phyloP scores from a whole-genome alignment of 1,140 invertebrate species.

The Pogonomyrmex californicus region DNA sequence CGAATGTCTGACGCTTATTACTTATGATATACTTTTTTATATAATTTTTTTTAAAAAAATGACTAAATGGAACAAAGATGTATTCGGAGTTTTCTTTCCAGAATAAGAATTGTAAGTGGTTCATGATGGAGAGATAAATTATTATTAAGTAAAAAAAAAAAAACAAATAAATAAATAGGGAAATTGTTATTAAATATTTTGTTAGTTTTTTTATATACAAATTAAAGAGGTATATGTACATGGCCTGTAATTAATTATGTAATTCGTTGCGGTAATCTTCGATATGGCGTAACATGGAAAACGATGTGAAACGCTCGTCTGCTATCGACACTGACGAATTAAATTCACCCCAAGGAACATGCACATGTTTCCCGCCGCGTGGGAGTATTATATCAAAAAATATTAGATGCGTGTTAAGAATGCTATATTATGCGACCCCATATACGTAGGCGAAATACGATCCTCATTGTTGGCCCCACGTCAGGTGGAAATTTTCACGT shows the following conservation, averaged over 20 bases:
- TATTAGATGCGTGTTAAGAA: conserved; percentile 70
- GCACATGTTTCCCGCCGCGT: conserved; percentile 59
- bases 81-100: neutral
- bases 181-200: neutral
- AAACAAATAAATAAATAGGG: no score
- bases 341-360: conserved; percentile 69
- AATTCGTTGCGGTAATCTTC: conserved; percentile 64
- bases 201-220: neutral
- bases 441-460: conserved; percentile 13
- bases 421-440: conserved; percentile 36
- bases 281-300: conserved; percentile 41
- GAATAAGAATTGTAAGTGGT: neutral
- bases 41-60: neutral
- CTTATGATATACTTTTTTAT: neutral
- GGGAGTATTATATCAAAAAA: conserved; percentile 72
- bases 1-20: neutral
- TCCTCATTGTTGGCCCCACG: conserved; percentile 61
- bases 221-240: neutral
- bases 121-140: neutral
- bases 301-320: conserved; percentile 81
- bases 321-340: conserved; percentile 82
- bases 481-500: conserved; percentile 83
- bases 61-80: neutral
- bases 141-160: no score
- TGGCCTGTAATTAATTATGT: conserved; percentile 26